Conservation (phyloP, 2,113 vertebrate species). For the Coptodon rendalli region DNA sequence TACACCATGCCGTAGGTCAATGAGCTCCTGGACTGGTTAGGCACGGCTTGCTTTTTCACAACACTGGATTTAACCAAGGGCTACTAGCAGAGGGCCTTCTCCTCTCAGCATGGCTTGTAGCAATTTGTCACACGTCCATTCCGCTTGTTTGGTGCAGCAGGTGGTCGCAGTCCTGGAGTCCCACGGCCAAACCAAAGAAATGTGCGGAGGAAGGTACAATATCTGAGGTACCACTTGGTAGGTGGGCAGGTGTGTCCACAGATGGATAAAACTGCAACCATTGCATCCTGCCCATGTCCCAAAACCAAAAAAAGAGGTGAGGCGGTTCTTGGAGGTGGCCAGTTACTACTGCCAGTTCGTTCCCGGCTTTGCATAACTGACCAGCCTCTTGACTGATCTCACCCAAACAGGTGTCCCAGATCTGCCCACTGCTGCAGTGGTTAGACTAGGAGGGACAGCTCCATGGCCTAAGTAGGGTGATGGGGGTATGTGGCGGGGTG, state of each 20-base stretch:
- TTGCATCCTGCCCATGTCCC: background rate
- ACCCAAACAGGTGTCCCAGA: background rate
- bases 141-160: background rate
- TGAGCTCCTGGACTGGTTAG: background rate
- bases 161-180: background rate
- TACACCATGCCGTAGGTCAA: background rate
- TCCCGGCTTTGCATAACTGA: background rate
- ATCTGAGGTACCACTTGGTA: background rate
- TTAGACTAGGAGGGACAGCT: background rate
- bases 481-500: background rate
- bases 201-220: background rate
- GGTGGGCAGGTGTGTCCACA: background rate
- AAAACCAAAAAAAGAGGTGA: background rate
- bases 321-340: background rate
- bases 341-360: background rate
- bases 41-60: background rate
- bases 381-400: background rate
- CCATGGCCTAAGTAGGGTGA: background rate
- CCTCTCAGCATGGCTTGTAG: background rate
- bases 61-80: background rate
- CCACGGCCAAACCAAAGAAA: background rate
- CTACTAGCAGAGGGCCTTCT: background rate
- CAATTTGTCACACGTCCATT: background rate
- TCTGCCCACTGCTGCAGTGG: background rate
- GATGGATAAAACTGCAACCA: background rate